Base-by-base conservation (phyloP, 2,888 invertebrate genomes). In the Choreutis nemorana region DNA sequence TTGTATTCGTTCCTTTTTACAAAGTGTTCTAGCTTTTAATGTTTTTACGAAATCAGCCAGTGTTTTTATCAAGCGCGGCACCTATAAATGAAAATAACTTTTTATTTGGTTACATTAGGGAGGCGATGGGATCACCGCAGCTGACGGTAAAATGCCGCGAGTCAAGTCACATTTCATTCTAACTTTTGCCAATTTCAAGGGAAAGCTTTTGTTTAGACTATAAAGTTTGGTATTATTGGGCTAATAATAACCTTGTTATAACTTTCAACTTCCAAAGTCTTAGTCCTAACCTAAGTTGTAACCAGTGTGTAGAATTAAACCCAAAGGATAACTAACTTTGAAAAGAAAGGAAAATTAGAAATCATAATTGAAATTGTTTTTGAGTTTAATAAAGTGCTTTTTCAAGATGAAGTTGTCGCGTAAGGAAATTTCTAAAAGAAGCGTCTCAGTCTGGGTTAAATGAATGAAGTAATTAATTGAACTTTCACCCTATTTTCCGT, bases 391-490 rank as follows among this genome's bases (percentile, higher is more conserved):
- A 34, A 41, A 42, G 34, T 34, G 42, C 44, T 52, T 51, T 45
- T 49, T 50, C 49, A 46, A 60, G 60, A 70, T 67, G 61, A 62
- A 53, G 53, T 55, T 50, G 60, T 55, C 64, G 64, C 58, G 61
- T 55, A 47, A 56, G 56, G 54, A 68, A 71, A 71, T 71, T 67
- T 70, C 52, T 57, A 55, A 66, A 68, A 64, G 66, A 73, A 68
- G 45, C 54, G 55, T 56, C 59, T 54, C 54, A 9, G 23, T 20
- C 20, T 54, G 68, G 67, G 71, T 75, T 75, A 75, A 73, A 77
- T 75, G 75, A 75, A 75, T 77, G 75, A 75, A 78, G 68, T 77
- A 78, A 77, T 77, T 75, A 78, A 78, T 78, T 75, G 75, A 71
- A 75, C 63, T 78, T 75, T 72, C 67, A 63, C 75, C 77, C 77